Evolutionary conservation across 2,113 vertebrate species (phyloP).

Genomic region (Oenanthe melanoleuca): DNA sequence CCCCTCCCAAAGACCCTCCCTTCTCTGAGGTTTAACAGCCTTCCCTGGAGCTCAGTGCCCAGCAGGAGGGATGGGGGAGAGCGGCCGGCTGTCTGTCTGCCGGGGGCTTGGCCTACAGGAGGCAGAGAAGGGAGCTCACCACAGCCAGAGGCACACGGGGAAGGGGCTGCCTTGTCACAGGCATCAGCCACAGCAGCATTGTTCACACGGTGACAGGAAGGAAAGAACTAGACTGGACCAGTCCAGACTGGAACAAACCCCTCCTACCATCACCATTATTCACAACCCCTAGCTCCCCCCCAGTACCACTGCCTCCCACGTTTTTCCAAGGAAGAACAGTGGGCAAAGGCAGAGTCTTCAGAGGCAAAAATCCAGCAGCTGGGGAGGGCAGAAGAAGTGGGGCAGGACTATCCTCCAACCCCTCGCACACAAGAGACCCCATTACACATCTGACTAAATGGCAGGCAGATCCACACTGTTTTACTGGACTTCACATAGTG

Average conservation of each 20-base stretch:
- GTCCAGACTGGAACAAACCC: constrained; percentile 77
- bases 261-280: constrained; percentile 68
- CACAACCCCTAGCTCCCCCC: constrained; percentile 33
- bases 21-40: background rate
- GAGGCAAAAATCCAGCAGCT: background rate
- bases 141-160: background rate
- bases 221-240: constrained; percentile 77
- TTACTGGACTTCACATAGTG: fast-evolving
- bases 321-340: constrained; percentile 31
- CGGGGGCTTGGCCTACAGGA: background rate
- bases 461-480: fast-evolving
- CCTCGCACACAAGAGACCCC: background rate
- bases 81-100: background rate
- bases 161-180: constrained; percentile 38
- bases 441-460: fast-evolving
- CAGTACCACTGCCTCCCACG: background rate
- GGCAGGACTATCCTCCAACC: background rate
- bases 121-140: background rate
- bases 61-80: fast-evolving
- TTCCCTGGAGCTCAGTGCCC: background rate
- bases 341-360: background rate
- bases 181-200: constrained; percentile 63
- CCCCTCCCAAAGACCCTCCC: background rate
- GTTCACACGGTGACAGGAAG: constrained; percentile 74
- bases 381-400: background rate